A percentile compares a stretch with the other conserved stretches of the same genome.
Conservation (phyloP, 2,888 invertebrate species). For the Diarsia rubi region DNA sequence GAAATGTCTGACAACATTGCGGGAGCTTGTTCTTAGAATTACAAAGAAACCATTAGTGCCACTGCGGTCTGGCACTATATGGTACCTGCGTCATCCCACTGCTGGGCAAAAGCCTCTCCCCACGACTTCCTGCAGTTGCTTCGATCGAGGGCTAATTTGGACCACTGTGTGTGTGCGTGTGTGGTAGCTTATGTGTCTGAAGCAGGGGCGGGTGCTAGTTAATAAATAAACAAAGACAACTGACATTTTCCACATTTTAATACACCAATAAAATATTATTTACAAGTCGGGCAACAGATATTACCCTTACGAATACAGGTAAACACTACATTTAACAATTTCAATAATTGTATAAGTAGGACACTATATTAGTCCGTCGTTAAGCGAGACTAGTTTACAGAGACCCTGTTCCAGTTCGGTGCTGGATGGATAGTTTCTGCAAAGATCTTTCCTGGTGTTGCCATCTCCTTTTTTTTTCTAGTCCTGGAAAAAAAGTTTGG, state of each 20-base stretch:
- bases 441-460: background rate
- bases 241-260: slow-evolving; percentile 34
- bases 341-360: slow-evolving; percentile 19
- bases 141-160: no score
- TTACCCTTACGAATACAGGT: background rate
- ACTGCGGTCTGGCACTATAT: no score
- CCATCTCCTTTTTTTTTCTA: background rate
- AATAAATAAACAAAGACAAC: background rate
- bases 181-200: no score
- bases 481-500: slow-evolving; percentile 11
- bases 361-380: slow-evolving; percentile 13
- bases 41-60: no score
- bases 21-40: no score
- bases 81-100: no score
- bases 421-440: background rate
- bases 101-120: no score
- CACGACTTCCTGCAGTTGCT: no score
- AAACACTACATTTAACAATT: slow-evolving; percentile 15
- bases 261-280: slow-evolving; percentile 19
- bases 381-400: slow-evolving; percentile 12
- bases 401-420: background rate
- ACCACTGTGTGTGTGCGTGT: no score
- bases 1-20: no score
- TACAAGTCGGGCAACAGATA: background rate
- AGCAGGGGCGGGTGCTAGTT: background rate